phyloP scores from a whole-genome alignment of 2,888 invertebrate genomes.

The Orthonevra nobilis region DNA sequence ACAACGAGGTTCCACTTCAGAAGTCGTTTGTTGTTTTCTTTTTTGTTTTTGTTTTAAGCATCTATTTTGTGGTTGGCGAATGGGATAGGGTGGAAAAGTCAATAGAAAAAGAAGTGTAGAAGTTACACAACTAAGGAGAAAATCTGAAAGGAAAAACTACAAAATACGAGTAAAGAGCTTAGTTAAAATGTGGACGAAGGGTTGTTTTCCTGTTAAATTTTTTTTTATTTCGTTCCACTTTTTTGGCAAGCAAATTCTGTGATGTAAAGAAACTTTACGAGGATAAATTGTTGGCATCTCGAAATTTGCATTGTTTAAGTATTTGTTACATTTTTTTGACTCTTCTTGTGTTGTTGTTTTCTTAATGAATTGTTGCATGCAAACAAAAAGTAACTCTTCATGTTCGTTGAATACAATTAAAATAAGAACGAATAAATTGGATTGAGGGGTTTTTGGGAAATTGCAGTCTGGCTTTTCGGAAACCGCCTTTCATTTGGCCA shows the following conservation, averaged over 20 bases:
- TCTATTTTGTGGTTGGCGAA: slow-evolving; percentile 42
- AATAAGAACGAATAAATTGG: slow-evolving; percentile 28
- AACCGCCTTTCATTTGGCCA: slow-evolving; percentile 13
- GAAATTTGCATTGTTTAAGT: not conserved
- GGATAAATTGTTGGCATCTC: slow-evolving; percentile 29
- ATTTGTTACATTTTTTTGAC: not conserved
- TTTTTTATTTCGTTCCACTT: not conserved
- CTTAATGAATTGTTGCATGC: slow-evolving; percentile 31
- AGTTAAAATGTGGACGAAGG: slow-evolving; percentile 18
- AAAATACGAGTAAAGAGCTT: slow-evolving; percentile 43
- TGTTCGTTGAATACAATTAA: slow-evolving; percentile 37
- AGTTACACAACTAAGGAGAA: slow-evolving; percentile 4
- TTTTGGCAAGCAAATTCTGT: slow-evolving; percentile 2
- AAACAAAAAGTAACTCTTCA: slow-evolving; percentile 35
- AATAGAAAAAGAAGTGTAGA: slow-evolving; percentile 27
- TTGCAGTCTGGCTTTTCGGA: not conserved
- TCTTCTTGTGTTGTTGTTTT: slow-evolving; percentile 2
- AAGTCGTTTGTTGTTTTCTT: slow-evolving; percentile 51
- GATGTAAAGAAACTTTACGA: slow-evolving; percentile 42
- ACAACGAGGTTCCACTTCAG: too few relatives aligned
- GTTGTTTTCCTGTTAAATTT: slow-evolving; percentile 20
- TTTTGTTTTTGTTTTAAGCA: too few relatives aligned
- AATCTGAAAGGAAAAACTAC: slow-evolving; percentile 22
- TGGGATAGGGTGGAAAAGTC: not conserved
- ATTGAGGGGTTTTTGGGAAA: not conserved